These are phyloP conservation scores for Cotesia congregata DNA, from an alignment of 2,888 invertebrate genomes.

Conservation along the genomic window DNA sequence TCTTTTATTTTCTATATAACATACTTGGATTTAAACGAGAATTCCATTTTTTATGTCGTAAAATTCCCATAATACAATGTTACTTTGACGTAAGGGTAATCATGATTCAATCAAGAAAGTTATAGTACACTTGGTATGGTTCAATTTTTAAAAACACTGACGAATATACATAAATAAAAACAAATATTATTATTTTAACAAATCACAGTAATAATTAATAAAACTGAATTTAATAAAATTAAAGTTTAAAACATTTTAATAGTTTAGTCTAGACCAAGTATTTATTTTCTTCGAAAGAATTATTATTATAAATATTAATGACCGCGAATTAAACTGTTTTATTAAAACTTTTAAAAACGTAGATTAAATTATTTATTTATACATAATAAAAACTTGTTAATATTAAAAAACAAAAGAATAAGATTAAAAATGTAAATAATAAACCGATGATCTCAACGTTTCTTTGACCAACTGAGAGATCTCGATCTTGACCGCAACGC, in stretches of 20 bases:
- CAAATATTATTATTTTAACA: not conserved
- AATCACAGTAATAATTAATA: not conserved
- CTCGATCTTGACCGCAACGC: conserved; percentile 43
- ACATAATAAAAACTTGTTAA: not conserved
- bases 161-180: not conserved
- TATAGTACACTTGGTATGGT: conserved; percentile 2
- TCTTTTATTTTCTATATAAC: conserved; percentile 25
- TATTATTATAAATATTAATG: too few species aligned
- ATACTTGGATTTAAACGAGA: conserved; percentile 45
- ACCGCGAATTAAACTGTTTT: too few species aligned
- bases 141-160: not conserved
- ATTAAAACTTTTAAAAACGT: too few species aligned
- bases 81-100: not conserved
- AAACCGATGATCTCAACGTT: not conserved
- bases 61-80: conserved; percentile 44
- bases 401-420: not conserved
- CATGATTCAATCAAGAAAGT: not conserved
- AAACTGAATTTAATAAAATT: not conserved
- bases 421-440: not conserved
- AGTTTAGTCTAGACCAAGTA: not conserved
- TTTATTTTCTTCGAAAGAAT: too few species aligned
- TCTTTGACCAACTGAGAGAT: conserved; percentile 20
- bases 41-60: conserved; percentile 47
- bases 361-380: not conserved
- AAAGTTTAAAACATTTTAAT: not conserved